phyloP scores from a whole-genome alignment of 2,797 vertebrate species.

The Tokudaia muenninki region DNA sequence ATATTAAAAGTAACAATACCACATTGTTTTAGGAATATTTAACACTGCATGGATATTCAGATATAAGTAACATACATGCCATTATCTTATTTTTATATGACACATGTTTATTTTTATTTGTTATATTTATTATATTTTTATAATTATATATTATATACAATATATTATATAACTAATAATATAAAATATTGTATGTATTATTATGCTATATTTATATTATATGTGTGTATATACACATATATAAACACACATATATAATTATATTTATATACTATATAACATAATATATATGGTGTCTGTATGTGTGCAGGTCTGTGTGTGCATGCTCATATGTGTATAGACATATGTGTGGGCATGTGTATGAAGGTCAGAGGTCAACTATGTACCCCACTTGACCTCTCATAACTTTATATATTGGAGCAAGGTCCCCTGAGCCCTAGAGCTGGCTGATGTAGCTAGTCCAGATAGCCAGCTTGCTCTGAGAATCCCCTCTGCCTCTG shows the following conservation, averaged over 20 bases:
- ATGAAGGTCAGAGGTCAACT: background rate
- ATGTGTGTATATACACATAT: background rate
- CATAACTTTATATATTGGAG: background rate
- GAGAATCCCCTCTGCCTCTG: background rate
- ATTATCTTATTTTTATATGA: background rate
- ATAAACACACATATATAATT: background rate
- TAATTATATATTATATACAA: too few relatives aligned
- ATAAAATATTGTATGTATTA: too few relatives aligned
- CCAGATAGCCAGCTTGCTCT: background rate
- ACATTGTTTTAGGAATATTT: conserved; percentile 43
- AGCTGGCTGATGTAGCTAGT: background rate
- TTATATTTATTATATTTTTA: too few relatives aligned
- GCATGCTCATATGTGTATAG: background rate
- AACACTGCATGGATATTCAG: background rate
- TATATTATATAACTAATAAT: too few relatives aligned
- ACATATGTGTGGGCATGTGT: background rate
- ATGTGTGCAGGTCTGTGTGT: background rate
- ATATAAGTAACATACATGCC: background rate
- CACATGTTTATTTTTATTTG: too few relatives aligned
- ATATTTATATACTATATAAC: background rate
- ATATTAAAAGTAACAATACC: background rate
- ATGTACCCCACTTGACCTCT: background rate
- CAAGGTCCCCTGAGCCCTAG: background rate
- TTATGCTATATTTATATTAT: background rate
- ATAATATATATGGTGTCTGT: background rate